Percentiles rank a stretch among this genome's conserved stretches.
Conservation (phyloP, 2,113 vertebrate genomes). For the Chitala chitala region DNA sequence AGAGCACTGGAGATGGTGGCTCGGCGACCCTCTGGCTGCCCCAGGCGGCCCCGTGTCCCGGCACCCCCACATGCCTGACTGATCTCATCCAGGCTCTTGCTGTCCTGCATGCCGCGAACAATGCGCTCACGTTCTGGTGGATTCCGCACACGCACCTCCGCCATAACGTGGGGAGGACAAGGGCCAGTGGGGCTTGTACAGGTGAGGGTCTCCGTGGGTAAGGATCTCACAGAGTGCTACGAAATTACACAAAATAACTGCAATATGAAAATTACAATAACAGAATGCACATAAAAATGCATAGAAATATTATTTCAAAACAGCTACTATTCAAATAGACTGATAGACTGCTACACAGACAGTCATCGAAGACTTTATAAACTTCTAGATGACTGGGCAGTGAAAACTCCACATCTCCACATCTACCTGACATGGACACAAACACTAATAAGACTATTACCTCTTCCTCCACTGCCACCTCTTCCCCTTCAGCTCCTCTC, state of each 20-base stretch:
- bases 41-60: conserved; percentile 29
- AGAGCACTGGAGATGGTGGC: conserved; percentile 74
- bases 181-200: conserved; percentile 44
- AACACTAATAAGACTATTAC: neutral
- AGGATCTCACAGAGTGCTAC: neutral
- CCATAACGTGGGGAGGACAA: conserved; percentile 69
- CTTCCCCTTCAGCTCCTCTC: neutral
- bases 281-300: too few species aligned
- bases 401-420: too few species aligned
- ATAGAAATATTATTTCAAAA: too few species aligned
- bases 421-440: neutral
- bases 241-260: too few species aligned
- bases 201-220: conserved; percentile 1
- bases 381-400: neutral
- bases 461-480: neutral
- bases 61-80: conserved; percentile 62
- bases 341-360: neutral
- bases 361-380: neutral
- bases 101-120: conserved; percentile 72
- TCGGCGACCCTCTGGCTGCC: conserved; percentile 64
- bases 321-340: neutral
- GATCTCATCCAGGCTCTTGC: conserved; percentile 83
- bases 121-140: conserved; percentile 47
- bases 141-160: conserved; percentile 67
- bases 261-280: too few species aligned